Base-by-base conservation (phyloP, 2,797 vertebrate genomes). In the Myotis planiceps region DNA sequence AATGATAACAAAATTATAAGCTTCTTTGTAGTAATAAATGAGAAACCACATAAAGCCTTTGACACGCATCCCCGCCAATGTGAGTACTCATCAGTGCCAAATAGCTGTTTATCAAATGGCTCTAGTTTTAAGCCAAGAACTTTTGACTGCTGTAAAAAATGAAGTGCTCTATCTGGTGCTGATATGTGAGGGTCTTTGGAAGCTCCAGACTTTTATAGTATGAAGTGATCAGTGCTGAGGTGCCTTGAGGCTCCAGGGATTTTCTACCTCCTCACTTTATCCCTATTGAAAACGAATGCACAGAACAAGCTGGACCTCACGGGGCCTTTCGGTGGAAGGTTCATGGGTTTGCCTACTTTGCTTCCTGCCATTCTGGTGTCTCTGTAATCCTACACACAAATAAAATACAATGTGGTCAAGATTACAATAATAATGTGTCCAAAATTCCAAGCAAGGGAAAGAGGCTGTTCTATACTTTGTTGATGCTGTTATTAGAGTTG, bases 1-100 rank as follows among this genome's bases (percentile, higher is more conserved):
- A 63, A 49, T 91, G 21, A 5, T 71, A 66, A 68, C 53, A 80
- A 81, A 91, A 80, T 45, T 89, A n/a, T 69, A 94, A 89, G n/a
- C 9, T 58, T 81, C 29, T 25, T 58, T 60, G 71, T 49, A 60
- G 6, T 47, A 39, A 68, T 95, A 71, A 47, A 51, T 66, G 63
- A 45, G 65, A 80, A 95, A 55, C 13, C 25, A 37, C 29, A 55
- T 71, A 65, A 92, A 95, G 8, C 25, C 42, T 21, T 51, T 34
- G 39, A 68, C 34, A 63, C 7, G 37, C n/a, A 63, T 34, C 53
- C 45, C 3, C 23, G 37, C 53, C 34, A 51, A 10, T 39, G 55
- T 51, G 32, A 42, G 12, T 82, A 49, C 14, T 79, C 66, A 66
- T 25, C 4, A 47, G 0, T 72, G 37, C 15, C 37, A 32, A 55